phyloP scores from a whole-genome alignment of 2,113 vertebrate species.

The Coracopsis vasa region DNA sequence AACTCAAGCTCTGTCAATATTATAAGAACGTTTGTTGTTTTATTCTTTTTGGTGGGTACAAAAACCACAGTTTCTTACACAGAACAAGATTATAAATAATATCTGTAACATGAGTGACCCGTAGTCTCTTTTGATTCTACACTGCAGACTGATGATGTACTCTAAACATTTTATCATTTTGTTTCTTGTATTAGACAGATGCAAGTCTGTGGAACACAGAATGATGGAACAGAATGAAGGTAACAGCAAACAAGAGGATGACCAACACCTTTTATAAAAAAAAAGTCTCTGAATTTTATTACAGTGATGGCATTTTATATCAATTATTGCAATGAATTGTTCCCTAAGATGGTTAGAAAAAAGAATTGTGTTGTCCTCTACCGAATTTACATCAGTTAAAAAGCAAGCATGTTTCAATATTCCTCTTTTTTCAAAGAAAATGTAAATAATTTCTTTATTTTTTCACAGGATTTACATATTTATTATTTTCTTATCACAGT shows the following conservation, averaged over 20 bases:
- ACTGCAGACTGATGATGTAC: slow-evolving; percentile 72
- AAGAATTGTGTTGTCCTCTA: slow-evolving; percentile 93
- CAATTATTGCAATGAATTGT: slow-evolving; percentile 99
- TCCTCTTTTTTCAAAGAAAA: slow-evolving; percentile 82
- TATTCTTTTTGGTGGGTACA: slow-evolving; percentile 84
- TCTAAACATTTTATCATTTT: slow-evolving; percentile 74
- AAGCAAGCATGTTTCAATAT: slow-evolving; percentile 95
- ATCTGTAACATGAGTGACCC: slow-evolving; percentile 74
- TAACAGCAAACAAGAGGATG: slow-evolving; percentile 78
- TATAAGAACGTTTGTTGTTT: slow-evolving; percentile 79
- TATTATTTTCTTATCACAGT: slow-evolving; percentile 87
- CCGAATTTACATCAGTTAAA: slow-evolving; percentile 95
- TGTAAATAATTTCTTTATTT: slow-evolving; percentile 83
- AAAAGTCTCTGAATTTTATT: slow-evolving; percentile 85
- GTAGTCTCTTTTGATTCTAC: slow-evolving; percentile 78
- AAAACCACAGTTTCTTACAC: slow-evolving; percentile 85
- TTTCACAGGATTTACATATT: slow-evolving; percentile 94
- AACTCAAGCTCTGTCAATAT: slow-evolving; percentile 74
- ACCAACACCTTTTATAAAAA: slow-evolving; percentile 82
- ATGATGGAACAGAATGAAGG: slow-evolving; percentile 76
- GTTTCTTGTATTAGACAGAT: slow-evolving; percentile 82
- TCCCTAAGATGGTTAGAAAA: slow-evolving; percentile 99
- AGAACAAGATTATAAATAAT: slow-evolving; percentile 85
- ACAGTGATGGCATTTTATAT: slow-evolving; percentile 94
- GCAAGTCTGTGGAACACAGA: slow-evolving; percentile 75